Evolutionary conservation across 23 tunicate genomes (phyloP).

Genomic region (Diplosoma virens): DNA sequence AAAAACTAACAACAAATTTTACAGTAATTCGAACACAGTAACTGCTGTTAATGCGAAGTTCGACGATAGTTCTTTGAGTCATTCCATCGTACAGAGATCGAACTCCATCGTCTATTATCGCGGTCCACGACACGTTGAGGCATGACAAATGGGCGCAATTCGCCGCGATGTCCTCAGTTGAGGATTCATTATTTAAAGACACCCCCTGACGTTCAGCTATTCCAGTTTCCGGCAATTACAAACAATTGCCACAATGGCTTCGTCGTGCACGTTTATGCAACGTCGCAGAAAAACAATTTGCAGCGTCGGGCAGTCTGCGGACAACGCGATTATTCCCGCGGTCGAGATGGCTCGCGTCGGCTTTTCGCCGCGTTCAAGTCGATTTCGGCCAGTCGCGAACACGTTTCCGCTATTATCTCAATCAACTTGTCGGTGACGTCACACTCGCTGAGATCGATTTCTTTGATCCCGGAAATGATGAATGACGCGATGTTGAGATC

Average conservation of each 20-base stretch:
- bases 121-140: constrained; percentile 54
- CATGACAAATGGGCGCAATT: constrained; percentile 27
- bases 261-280: constrained; percentile 40
- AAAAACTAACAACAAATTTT: too few species aligned
- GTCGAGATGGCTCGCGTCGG: constrained; percentile 32
- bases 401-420: constrained; percentile 20
- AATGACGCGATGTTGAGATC: constrained; percentile 34
- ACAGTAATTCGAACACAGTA: too few species aligned
- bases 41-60: constrained; percentile 64
- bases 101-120: constrained; percentile 64
- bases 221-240: constrained; percentile 36
- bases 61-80: constrained; percentile 18
- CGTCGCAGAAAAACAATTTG: constrained; percentile 54
- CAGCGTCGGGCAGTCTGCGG: constrained; percentile 41
- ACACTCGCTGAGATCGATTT: constrained; percentile 63
- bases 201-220: constrained; percentile 63
- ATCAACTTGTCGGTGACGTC: constrained; percentile 35
- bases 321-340: constrained; percentile 33
- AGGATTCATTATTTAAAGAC: constrained; percentile 36
- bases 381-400: constrained; percentile 39
- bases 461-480: constrained; percentile 14
- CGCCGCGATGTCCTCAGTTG: constrained; percentile 43
- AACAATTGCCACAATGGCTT: constrained; percentile 34
- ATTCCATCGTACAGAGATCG: constrained; percentile 25
- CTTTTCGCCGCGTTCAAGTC: constrained; percentile 71